Base-by-base conservation (phyloP, 2,113 vertebrate species). In the Oxyura jamaicensis region DNA sequence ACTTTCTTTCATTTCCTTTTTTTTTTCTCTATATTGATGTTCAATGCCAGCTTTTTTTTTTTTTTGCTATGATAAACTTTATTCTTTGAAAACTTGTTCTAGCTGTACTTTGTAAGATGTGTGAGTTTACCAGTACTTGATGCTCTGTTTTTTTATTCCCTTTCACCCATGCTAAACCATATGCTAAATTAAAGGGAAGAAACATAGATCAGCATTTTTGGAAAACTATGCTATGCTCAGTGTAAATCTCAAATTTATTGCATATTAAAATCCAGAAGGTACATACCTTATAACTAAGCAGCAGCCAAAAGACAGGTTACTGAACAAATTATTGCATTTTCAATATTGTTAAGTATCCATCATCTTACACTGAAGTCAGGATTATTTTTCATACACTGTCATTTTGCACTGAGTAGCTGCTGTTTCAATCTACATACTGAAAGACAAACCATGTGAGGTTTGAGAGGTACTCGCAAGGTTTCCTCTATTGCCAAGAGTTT, bases 181-280 rank as follows among this genome's bases (percentile, higher is more conserved):
- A 16, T 17, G 1, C 11, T 66, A 72, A 85, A 83, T 13, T 29
- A 59, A 56, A 2, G 6, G 4, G 20, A 79, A 91, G 2, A 46
- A 73, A 26, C 5, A 14, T 1, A 50, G 52, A 18, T 31, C 6
- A 46, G 5, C 0, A 12, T 41, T 83, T 91, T 31, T 59, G 10
- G 44, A 62, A 44, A 85, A 25, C 4, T 55, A 21, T 18, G 1
- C 0, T 46, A 28, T 65, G 20, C 13, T 53, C 1, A 0, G 7
- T 46, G 84, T 94, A 59, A 75, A 68, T 72, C 21, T 79, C 28
- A 72, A 42, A 78, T 60, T 63, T 9, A 23, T 50, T 74, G 4
- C 3, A 7, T 16, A 46, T 11, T 41, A 33, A 82, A 83, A 80
- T 55, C 29, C 31, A 67, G 42, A 73, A 58, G 6, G 15, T 50